A percentile compares a stretch with the other conserved stretches of the same genome.
These are phyloP conservation scores for Channa striata DNA, from an alignment of 2,797 vertebrate genomes.

Conservation along the genomic window DNA sequence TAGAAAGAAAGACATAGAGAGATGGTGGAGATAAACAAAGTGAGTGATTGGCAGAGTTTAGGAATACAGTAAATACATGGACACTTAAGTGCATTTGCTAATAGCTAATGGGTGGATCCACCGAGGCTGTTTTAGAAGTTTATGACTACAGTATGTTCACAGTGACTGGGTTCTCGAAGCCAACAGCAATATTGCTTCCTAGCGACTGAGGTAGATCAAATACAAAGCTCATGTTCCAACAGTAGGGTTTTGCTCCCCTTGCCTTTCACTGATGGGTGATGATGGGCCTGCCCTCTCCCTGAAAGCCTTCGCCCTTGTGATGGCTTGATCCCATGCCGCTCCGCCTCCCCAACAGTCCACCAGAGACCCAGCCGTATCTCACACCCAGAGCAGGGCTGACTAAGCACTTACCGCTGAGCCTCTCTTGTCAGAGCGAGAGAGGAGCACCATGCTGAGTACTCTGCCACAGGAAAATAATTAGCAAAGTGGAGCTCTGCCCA, in stretches of 20 bases:
- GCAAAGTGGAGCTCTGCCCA: constrained; percentile 79
- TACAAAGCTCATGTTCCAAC: constrained; percentile 14
- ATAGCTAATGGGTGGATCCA: constrained; percentile 23
- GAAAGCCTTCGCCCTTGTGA: constrained; percentile 52
- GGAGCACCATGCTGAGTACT: constrained; percentile 77
- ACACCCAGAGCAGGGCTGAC: constrained; percentile 72
- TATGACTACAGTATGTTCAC: constrained; percentile 3
- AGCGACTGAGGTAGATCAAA: not conserved
- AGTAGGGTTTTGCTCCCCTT: constrained; percentile 19
- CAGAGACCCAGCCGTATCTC: constrained; percentile 70
- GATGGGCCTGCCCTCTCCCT: constrained; percentile 51
- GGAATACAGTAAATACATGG: not conserved
- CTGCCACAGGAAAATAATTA: constrained; percentile 82
- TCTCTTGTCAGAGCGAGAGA: constrained; percentile 68
- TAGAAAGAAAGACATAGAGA: constrained; percentile 61
- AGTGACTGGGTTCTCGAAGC: constrained; percentile 1
- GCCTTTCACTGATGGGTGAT: constrained; percentile 40
- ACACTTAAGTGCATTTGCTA: constrained; percentile 8
- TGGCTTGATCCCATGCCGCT: constrained; percentile 51
- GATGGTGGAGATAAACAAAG: constrained; percentile 28
- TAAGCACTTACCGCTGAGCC: constrained; percentile 72
- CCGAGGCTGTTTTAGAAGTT: not conserved
- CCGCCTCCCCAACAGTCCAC: constrained; percentile 58
- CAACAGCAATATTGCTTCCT: not conserved
- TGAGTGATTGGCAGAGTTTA: constrained; percentile 20